Evolutionary conservation across 2,113 vertebrate genomes (phyloP).

Genomic region (Trogon surrucura): DNA sequence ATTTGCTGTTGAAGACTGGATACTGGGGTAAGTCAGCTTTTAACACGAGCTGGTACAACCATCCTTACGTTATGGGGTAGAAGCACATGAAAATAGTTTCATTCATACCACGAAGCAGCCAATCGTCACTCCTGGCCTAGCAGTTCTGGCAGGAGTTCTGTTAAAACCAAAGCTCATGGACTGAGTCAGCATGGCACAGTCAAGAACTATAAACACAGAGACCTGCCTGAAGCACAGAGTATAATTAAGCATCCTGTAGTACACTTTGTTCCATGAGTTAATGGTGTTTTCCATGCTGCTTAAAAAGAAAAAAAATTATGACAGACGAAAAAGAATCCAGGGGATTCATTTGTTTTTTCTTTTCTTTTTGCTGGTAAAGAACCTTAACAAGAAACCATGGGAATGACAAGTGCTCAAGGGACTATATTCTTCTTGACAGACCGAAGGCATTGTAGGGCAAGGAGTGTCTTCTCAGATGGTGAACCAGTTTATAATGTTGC

Average conservation of each 20-base stretch:
- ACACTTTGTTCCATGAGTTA: background rate
- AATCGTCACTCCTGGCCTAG: background rate
- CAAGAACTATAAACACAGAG: background rate
- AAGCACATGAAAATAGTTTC: slow-evolving; percentile 16
- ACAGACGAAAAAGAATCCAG: background rate
- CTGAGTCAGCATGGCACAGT: background rate
- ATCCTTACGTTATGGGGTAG: background rate
- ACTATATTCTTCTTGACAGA: background rate
- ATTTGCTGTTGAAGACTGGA: background rate
- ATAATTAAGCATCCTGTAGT: slow-evolving; percentile 18
- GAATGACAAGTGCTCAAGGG: background rate
- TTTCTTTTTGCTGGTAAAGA: background rate
- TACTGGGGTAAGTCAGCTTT: background rate
- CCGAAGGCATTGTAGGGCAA: background rate
- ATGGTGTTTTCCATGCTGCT: background rate
- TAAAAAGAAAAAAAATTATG: background rate
- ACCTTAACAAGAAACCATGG: background rate
- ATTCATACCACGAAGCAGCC: background rate
- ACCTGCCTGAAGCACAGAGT: slow-evolving; percentile 13
- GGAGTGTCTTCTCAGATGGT: background rate
- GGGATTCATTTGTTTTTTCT: background rate
- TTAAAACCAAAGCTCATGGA: background rate
- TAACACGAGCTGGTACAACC: background rate
- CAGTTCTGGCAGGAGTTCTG: slow-evolving; percentile 37
- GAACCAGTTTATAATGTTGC: background rate